A percentile compares a stretch with the other conserved stretches of the same genome.
These are phyloP conservation scores for Pituophis catenifer DNA, from an alignment of 2,113 vertebrate genomes.

Conservation along the genomic window DNA sequence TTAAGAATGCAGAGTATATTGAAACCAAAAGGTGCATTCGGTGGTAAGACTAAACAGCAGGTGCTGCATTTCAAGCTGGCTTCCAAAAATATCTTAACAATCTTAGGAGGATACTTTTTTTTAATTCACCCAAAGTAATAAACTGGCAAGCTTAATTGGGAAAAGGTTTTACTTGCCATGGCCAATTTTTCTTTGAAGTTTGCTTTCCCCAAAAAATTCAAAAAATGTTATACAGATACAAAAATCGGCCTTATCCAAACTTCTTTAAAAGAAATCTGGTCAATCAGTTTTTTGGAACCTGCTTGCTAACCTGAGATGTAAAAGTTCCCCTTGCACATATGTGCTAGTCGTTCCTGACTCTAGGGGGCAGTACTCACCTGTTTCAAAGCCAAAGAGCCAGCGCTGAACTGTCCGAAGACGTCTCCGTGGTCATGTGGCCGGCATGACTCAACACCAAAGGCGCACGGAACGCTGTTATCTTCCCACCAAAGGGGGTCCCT, in stretches of 20 bases:
- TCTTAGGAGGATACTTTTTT: neutral
- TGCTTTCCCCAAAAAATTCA: neutral
- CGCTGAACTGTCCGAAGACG: too few species aligned
- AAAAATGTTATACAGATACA: neutral
- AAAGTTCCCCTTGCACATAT: too few species aligned
- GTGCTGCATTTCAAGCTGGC: neutral
- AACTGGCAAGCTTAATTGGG: neutral
- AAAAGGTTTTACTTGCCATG: neutral
- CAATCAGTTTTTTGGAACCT: neutral
- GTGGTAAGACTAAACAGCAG: neutral
- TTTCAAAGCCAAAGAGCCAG: too few species aligned
- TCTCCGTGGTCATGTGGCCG: too few species aligned
- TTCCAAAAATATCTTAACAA: neutral
- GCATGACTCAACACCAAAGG: too few species aligned
- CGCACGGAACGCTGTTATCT: too few species aligned
- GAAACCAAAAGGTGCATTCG: neutral
- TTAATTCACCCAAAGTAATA: neutral
- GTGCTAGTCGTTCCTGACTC: too few species aligned
- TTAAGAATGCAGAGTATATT: neutral
- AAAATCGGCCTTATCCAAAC: neutral
- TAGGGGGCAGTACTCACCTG: too few species aligned
- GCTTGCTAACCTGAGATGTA: neutral
- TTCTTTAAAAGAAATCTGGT: neutral
- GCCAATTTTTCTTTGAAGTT: neutral
- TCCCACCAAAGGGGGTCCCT: too few species aligned